These are phyloP conservation scores for Pemphredon lugubris DNA, from an alignment of 2,888 invertebrate species.

Conservation along the genomic window DNA sequence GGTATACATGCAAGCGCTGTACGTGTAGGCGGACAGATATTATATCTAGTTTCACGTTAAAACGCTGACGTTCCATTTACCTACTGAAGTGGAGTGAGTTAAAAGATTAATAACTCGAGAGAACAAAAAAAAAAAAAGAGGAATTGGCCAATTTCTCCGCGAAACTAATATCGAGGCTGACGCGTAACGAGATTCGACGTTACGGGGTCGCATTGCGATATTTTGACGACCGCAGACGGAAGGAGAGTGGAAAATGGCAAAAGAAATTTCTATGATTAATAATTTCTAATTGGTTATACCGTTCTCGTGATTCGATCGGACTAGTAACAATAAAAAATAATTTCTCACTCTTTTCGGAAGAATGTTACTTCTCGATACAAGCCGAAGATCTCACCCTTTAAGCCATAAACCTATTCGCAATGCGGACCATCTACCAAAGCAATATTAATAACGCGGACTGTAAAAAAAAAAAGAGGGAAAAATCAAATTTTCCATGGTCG, in stretches of 20 bases:
- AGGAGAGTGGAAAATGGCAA: no score
- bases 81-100: constrained; percentile 3
- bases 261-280: no score
- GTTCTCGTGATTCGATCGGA: no score
- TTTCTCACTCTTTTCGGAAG: no score
- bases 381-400: no score
- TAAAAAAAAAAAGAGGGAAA: constrained; percentile 26
- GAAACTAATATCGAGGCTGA: no score
- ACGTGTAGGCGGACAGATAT: constrained; percentile 1
- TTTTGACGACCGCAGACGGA: no score
- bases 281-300: no score
- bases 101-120: constrained; percentile 18
- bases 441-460: constrained; percentile 32
- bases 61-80: constrained; percentile 20
- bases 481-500: constrained; percentile 33
- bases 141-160: constrained; percentile 11
- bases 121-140: constrained; percentile 7
- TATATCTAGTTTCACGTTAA: constrained; percentile 11
- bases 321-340: no score
- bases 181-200: neutral
- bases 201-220: no score
- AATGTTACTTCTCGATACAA: no score
- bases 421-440: constrained; percentile 10
- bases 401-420: constrained; percentile 14
- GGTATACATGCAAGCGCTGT: constrained; percentile 26